Conservation (phyloP, 2,113 vertebrate species). For the Sceloporus undulatus region DNA sequence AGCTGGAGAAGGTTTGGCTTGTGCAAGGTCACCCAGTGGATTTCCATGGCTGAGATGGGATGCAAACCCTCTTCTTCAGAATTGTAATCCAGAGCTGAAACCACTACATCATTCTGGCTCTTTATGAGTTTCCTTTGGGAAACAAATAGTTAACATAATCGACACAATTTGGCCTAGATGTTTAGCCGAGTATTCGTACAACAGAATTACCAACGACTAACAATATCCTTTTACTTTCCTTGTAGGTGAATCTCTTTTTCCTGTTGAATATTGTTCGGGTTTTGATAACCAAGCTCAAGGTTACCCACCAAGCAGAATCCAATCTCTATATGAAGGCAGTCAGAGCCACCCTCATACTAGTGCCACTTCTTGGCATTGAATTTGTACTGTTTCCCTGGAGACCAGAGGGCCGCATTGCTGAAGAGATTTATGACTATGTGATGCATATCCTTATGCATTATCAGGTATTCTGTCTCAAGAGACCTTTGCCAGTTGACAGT, state of each 20-base stretch:
- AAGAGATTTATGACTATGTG: slow-evolving; percentile 96
- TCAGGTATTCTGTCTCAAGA: slow-evolving; percentile 80
- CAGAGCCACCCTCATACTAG: slow-evolving; percentile 94
- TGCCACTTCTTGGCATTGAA: slow-evolving; percentile 95
- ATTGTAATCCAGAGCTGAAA: no score
- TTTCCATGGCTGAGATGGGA: no score
- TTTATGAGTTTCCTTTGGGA: no score
- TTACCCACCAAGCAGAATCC: slow-evolving; percentile 95
- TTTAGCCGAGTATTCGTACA: not conserved
- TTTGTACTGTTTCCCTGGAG: slow-evolving; percentile 94
- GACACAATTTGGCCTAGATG: not conserved
- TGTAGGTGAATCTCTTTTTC: slow-evolving; percentile 95
- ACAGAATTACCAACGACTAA: not conserved
- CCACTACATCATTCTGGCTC: no score
- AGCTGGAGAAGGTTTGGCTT: no score
- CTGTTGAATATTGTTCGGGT: slow-evolving; percentile 96
- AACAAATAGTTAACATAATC: not conserved
- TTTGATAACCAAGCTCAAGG: slow-evolving; percentile 97
- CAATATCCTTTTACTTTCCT: not conserved
- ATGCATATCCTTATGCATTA: slow-evolving; percentile 97
- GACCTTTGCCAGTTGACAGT: not conserved
- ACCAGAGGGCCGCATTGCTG: slow-evolving; percentile 85
- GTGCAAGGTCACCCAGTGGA: no score
- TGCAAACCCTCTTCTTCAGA: no score
- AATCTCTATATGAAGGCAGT: slow-evolving; percentile 99